Evolutionary conservation across 2,888 invertebrate species (phyloP).

Genomic region (Platycheirus albimanus): DNA sequence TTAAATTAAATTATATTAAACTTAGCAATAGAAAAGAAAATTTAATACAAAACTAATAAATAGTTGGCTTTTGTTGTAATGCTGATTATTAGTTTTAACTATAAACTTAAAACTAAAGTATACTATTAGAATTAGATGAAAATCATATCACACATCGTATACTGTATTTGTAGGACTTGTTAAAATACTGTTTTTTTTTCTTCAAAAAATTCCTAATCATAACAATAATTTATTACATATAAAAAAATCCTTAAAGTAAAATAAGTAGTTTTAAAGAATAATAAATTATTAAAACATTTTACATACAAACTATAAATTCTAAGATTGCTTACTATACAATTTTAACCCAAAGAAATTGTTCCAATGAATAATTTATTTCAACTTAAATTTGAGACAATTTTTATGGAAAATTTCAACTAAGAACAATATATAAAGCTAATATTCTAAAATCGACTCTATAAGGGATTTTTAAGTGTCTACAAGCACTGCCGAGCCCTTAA

Average conservation of each 20-base stretch:
- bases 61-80: conserved; percentile 33
- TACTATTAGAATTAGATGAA: conserved; percentile 12
- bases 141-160: conserved; percentile 49
- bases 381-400: too few species aligned
- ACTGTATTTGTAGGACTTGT: conserved; percentile 27
- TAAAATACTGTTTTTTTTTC: conserved; percentile 11
- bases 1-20: background rate
- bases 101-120: conserved; percentile 16
- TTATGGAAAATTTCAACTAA: too few species aligned
- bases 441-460: conserved; percentile 73
- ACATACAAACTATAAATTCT: too few species aligned
- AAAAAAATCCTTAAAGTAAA: background rate
- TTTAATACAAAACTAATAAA: background rate
- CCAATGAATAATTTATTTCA: conserved; percentile 22
- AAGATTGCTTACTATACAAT: background rate
- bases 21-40: too few species aligned
- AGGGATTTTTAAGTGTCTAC: conserved; percentile 7
- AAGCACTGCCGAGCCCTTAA: conserved; percentile 16
- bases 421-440: conserved; percentile 75
- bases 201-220: conserved; percentile 52
- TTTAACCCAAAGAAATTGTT: conserved; percentile 1
- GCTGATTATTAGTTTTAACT: conserved; percentile 8
- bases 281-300: background rate
- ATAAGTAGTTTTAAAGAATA: background rate
- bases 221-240: conserved; percentile 39